Percentiles rank a stretch among this genome's conserved stretches.
Conservation (phyloP, 2,113 vertebrate genomes). For the Phodopus roborovskii region DNA sequence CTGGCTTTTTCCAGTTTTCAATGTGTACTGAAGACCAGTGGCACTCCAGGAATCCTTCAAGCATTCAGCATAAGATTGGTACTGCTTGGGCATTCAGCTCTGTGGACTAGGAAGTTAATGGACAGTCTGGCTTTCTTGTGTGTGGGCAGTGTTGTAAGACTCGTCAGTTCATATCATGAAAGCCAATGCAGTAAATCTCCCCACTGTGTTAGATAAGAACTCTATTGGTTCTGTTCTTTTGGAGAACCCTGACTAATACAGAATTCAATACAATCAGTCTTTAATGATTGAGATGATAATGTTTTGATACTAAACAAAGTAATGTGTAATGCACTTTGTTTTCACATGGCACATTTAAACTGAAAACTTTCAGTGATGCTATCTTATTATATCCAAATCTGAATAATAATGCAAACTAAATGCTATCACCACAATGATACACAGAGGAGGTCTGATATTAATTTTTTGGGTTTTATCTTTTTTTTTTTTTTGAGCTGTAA, state of each 20-base stretch:
- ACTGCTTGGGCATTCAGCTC: background rate
- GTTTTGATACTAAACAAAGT: background rate
- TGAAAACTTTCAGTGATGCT: background rate
- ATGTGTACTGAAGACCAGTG: background rate
- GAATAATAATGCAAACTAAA: background rate
- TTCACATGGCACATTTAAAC: background rate
- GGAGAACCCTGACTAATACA: background rate
- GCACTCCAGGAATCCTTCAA: background rate
- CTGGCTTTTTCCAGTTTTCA: background rate
- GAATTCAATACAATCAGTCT: background rate
- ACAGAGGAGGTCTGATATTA: background rate
- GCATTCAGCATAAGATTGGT: background rate
- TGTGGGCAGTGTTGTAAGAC: background rate
- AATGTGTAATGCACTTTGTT: background rate
- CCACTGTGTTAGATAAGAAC: background rate
- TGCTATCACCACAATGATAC: background rate
- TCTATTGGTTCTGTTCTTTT: background rate
- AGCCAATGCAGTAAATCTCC: too few relatives aligned
- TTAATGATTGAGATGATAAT: background rate
- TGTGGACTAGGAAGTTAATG: background rate
- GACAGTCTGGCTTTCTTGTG: background rate
- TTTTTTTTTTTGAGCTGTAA: background rate
- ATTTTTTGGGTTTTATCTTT: background rate
- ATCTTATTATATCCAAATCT: background rate
- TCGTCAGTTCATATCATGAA: background rate